Conservation (phyloP, 1,140 invertebrate genomes). For the Gryllus bimaculatus region DNA sequence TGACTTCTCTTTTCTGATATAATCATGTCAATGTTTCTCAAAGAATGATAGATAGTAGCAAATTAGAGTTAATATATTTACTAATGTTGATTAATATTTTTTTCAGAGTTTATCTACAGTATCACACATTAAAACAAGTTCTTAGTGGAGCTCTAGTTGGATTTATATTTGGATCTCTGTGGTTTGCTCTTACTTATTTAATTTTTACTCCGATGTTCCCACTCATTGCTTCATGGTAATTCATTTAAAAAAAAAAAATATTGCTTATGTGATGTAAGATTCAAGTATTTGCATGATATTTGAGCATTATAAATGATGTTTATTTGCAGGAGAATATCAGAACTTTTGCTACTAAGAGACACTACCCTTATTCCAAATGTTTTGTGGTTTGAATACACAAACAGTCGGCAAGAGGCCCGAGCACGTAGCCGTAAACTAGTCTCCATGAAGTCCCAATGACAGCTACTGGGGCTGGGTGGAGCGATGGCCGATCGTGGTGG, state of each 20-base stretch:
- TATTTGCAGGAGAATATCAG: constrained; percentile 68
- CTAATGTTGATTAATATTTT: neutral
- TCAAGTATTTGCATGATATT: neutral
- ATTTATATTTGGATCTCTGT: constrained; percentile 53
- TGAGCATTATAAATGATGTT: neutral
- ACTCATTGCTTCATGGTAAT: constrained; percentile 74
- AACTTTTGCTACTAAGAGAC: constrained; percentile 77
- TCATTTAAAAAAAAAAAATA: constrained; percentile 24
- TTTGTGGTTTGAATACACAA: constrained; percentile 92
- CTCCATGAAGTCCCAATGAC: constrained; percentile 82
- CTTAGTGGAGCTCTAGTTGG: constrained; percentile 65
- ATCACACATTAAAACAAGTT: constrained; percentile 78
- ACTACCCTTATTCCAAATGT: constrained; percentile 89
- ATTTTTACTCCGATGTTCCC: constrained; percentile 80
- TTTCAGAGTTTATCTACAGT: constrained; percentile 70
- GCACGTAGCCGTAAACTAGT: constrained; percentile 72
- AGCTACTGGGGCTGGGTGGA: constrained; percentile 32
- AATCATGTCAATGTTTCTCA: too few species aligned
- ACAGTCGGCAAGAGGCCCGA: constrained; percentile 67
- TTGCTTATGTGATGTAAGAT: neutral
- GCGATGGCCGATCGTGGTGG: constrained; percentile 11
- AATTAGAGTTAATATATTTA: too few species aligned
- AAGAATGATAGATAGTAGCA: too few species aligned
- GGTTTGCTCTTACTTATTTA: constrained; percentile 71
- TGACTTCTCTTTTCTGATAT: too few species aligned